Base-by-base conservation (phyloP, 2,113 vertebrate genomes). In the Chloebia gouldiae region DNA sequence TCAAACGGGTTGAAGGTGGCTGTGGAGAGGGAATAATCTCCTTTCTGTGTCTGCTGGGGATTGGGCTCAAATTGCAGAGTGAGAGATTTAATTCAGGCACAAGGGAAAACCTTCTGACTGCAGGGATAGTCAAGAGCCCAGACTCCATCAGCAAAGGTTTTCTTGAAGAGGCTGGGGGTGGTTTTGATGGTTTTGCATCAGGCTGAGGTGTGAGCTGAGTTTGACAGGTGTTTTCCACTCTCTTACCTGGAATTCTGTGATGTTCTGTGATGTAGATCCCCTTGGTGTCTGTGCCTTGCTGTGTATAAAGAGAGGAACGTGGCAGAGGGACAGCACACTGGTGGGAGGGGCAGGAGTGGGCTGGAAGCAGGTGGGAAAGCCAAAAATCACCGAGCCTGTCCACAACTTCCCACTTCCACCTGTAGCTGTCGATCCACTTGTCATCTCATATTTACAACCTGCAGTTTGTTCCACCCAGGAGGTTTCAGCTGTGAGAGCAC, bases 21-120 rank as follows among this genome's bases (percentile, higher is more conserved):
- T 51, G 76, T 54, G 60, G 80, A 82, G 77, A 82, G 50, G 54
- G 81, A 86, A 54, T 82, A 61, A 94, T 94, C 85, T 82, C 59
- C 79, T 93, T 85, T 85, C 45, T 61, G 21, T 60, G 65, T 78
- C 73, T 96, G 61, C 61, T 72, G 57, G 23, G 73, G 84, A 85
- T 65, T 54, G 54, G 50, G 14, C 33, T 90, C 30, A 69, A 81
- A 59, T 22, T 92, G 86, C 68, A 77, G 50, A 17, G 50, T n/a
- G 71, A 81, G 72, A 47, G 39, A 33, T 86, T 93, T 86, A 83
- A 83, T 92, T 92, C 54, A 68, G 80, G 40, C 56, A 31, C 42
- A 10, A 54, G 68, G 59, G 57, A 88, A 91, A 85, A 82, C 66
- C 31, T 95, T 73, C 27, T 15, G 28, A 57, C 35, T 87, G 81